Base-by-base conservation (phyloP, 2,113 vertebrate species). In the Eira barbara region DNA sequence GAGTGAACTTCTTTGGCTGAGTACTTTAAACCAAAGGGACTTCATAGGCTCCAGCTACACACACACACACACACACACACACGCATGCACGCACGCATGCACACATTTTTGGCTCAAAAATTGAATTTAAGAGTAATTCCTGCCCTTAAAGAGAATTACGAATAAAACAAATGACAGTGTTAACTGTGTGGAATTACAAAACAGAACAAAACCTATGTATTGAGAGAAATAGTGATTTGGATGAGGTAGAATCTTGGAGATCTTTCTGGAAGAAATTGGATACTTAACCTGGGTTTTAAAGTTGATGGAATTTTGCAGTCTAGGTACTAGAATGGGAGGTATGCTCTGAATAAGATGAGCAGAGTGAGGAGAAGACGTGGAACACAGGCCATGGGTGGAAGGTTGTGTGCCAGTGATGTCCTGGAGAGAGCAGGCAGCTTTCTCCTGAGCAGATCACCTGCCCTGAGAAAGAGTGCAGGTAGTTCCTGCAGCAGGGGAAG, bases 11-110 rank as follows among this genome's bases (percentile, higher is more conserved):
- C 36, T 89, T 84, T 63, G 93, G 18, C 36, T 96, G 9, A 55
- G n/a, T 42, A 57, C 86, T 93, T 94, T 91, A 78, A 86, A 45
- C 89, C 27, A 79, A 61, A 36, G 79, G 39, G 94, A 86, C 89
- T 96, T 97, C 86, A 85, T 81, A 92, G 59, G 4, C 34, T 71
- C 20, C 67, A 74, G 6, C 23, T 61, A 82, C 6, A 57, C 49
- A 69, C 34, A 67, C 9, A 97, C 27, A 59, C 23, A 36, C 34
- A 67, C 52, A 45, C 27, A 49, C 82, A 47, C 45, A 14, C 47
- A 49, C 0, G 57, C 6, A 49, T 9, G 47, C 20, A 71, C 27
- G 36, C 6, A 84, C 36, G 13, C 23, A 47, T 13, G 89, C 4
- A 69, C 57, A 76, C 8, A 55, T n/a, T 10, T 9, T 42, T 67